Base-by-base conservation (phyloP, 2,888 invertebrate genomes). In the Rhabditophanes sp. region DNA sequence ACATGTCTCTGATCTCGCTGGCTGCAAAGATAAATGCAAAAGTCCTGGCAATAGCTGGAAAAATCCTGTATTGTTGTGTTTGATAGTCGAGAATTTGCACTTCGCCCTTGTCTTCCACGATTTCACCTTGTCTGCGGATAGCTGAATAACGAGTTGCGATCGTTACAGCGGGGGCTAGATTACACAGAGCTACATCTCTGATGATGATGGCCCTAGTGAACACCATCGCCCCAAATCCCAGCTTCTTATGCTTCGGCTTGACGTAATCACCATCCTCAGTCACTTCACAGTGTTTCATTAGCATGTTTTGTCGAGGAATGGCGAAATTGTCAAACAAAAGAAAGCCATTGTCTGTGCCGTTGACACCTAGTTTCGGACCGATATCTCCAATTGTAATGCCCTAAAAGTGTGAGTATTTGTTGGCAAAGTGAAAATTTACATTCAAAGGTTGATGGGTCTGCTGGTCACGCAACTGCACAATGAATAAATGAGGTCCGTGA, bases 211-310 rank as follows among this genome's bases (percentile, higher is more conserved):
- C 82, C 28, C 90, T 74, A 0, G 88, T 84, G 67, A 85, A 82
- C 74, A 88, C 79, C 85, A 85, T 85, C 0, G 81, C 80, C 4
- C 83, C 83, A 66, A 85, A 85, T 0, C 82, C 78, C 6, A 85
- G 71, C 64, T 84, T 83, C 16, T 78, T 78, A 55, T 78, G 79
- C 1, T 79, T 76, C 0, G 84, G 77, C 58, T 79, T 77, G 1
- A 82, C 75, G 66, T 82, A 85, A 3, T 79, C 81, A 11, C 85
- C 85, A 67, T 84, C 82, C 3, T 27, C 3, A n/a, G 24, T 23
- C 24, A 87, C 83, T 71, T 84, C 76, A 25, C 80, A 77, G 67
- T 85, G 82, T 70, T 81, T 84, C 87, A 88, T 88, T 11, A 90
- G 69, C 83, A 90, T 80, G 45, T 82, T 73, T 8, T 76, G 75